Conservation (phyloP, 2,113 vertebrate genomes). For the Crypturellus undulatus region DNA sequence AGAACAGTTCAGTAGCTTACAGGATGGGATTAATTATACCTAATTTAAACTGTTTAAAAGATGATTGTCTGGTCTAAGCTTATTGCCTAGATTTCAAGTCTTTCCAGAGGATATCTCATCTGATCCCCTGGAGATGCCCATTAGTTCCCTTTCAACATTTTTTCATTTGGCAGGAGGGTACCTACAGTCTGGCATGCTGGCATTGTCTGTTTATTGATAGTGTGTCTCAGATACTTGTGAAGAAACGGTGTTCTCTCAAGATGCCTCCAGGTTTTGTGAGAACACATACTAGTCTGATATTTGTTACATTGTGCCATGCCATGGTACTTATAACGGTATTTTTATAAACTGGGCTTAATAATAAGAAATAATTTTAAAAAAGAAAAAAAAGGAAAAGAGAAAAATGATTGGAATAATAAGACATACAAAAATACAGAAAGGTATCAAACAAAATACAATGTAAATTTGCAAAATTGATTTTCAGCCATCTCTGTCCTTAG, state of each 20-base stretch:
- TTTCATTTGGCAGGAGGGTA: no score
- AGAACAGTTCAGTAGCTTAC: constrained; percentile 2
- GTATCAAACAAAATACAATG: background rate
- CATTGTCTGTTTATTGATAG: background rate
- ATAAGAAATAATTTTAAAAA: background rate
- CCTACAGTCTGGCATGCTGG: background rate
- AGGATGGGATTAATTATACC: constrained; percentile 18
- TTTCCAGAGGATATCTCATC: background rate
- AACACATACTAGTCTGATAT: background rate
- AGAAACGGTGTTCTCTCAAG: background rate
- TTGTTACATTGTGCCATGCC: accelerated
- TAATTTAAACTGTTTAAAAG: constrained; percentile 42
- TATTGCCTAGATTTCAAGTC: background rate
- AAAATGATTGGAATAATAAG: background rate
- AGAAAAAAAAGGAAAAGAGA: background rate
- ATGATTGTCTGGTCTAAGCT: background rate
- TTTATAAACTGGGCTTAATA: background rate
- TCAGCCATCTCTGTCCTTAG: background rate
- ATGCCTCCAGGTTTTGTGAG: background rate
- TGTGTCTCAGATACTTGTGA: background rate
- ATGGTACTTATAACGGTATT: background rate
- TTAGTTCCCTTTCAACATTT: background rate
- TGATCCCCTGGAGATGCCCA: background rate
- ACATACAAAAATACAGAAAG: background rate
- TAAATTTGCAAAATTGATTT: background rate